Percentiles rank a stretch among this genome's conserved stretches.
Conservation (phyloP, 2,113 vertebrate genomes). For the Anhinga anhinga region DNA sequence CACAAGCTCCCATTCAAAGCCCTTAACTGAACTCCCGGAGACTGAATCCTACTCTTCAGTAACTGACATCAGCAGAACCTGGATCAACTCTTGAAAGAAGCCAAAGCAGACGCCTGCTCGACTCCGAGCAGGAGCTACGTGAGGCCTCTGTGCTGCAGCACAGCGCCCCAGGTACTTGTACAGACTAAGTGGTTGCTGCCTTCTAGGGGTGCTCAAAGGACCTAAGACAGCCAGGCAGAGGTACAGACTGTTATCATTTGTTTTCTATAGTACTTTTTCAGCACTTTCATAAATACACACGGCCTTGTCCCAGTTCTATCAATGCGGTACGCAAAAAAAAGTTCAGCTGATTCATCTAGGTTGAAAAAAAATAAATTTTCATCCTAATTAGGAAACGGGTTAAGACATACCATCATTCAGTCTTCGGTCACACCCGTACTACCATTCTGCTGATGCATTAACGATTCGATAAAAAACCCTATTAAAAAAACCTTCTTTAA, state of each 20-base stretch:
- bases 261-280: neutral
- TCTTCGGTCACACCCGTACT: neutral
- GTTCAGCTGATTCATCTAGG: neutral
- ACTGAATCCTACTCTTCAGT: neutral
- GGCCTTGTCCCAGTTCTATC: neutral
- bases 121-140: accelerated
- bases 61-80: neutral
- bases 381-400: neutral
- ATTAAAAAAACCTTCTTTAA: neutral
- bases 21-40: accelerated
- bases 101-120: neutral
- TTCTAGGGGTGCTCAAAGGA: neutral
- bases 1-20: neutral
- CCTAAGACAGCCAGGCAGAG: neutral
- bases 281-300: neutral
- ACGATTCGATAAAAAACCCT: neutral
- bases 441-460: neutral
- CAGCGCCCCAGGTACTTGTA: neutral
- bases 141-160: neutral
- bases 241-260: accelerated
- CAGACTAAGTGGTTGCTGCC: neutral
- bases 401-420: neutral
- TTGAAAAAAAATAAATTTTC: neutral
- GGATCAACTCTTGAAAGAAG: neutral
- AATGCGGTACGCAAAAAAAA: neutral